Percentiles rank a stretch among this genome's conserved stretches.
These are phyloP conservation scores for Tipula helvola DNA, from an alignment of 2,888 invertebrate species.

Conservation along the genomic window DNA sequence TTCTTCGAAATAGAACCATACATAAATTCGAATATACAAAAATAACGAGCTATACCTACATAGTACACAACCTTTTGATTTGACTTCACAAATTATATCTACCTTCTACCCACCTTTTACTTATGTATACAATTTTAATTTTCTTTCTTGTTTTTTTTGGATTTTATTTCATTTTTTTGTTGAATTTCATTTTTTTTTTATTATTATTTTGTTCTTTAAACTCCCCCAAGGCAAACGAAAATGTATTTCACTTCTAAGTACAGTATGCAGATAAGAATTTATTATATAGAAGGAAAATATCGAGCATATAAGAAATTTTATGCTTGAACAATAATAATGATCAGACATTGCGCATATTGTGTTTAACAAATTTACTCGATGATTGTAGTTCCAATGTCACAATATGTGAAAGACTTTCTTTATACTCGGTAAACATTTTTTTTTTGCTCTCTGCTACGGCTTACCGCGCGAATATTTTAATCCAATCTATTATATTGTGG, in stretches of 20 bases:
- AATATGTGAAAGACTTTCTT: background rate
- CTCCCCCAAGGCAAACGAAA: background rate
- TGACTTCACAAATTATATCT: background rate
- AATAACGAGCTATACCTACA: no score
- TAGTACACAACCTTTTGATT: background rate
- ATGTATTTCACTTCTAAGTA: background rate
- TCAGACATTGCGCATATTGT: background rate
- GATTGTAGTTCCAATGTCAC: background rate
- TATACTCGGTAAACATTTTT: no score
- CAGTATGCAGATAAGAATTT: background rate
- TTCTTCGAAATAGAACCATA: no score
- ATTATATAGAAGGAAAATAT: background rate
- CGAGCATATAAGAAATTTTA: background rate
- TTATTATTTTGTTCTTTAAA: background rate
- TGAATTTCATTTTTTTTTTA: background rate
- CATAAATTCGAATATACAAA: no score
- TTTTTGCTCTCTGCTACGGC: no score
- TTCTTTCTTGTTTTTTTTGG: background rate
- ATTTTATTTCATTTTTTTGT: background rate
- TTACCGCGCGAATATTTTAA: no score
- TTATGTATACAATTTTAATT: background rate
- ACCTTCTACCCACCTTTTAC: background rate
- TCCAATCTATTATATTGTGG: background rate
- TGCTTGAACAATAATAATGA: background rate
- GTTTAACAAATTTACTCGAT: background rate